These are phyloP conservation scores for Brachyistius frenatus DNA, from an alignment of 2,113 vertebrate species.

Conservation along the genomic window DNA sequence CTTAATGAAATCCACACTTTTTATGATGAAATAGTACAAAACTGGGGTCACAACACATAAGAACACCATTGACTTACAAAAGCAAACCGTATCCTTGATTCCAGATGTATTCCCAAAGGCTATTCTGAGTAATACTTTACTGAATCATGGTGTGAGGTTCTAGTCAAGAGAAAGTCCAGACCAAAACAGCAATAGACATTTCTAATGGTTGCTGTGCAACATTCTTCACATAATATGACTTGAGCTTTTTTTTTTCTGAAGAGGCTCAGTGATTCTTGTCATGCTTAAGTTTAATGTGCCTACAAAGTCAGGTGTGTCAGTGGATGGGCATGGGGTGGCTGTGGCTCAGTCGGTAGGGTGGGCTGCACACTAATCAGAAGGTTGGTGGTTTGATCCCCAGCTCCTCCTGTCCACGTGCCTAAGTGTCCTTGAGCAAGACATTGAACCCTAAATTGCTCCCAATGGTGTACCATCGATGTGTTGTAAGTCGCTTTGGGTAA, in stretches of 20 bases:
- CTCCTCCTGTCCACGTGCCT: too few species aligned
- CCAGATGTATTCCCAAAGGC: not conserved
- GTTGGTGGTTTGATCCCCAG: too few species aligned
- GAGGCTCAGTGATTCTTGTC: not conserved
- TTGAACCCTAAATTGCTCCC: too few species aligned
- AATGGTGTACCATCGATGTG: too few species aligned
- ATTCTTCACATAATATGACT: not conserved
- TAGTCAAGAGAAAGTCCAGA: constrained; percentile 23
- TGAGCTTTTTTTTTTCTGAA: not conserved
- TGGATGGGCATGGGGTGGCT: too few species aligned
- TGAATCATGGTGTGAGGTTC: constrained; percentile 4
- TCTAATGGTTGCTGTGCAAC: constrained; percentile 2
- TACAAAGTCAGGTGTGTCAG: too few species aligned
- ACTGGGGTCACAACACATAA: not conserved
- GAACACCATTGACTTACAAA: not conserved
- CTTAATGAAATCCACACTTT: constrained; percentile 1
- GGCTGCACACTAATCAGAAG: too few species aligned
- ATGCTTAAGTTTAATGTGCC: too few species aligned
- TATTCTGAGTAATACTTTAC: constrained; percentile 3
- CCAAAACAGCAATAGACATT: not conserved
- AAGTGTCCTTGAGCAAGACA: too few species aligned
- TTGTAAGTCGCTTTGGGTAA: too few species aligned
- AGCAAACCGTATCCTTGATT: not conserved
- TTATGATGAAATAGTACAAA: constrained; percentile 1
- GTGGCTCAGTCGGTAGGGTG: too few species aligned